phyloP scores from a whole-genome alignment of 2,888 invertebrate species.

The Macroteleia sp. region DNA sequence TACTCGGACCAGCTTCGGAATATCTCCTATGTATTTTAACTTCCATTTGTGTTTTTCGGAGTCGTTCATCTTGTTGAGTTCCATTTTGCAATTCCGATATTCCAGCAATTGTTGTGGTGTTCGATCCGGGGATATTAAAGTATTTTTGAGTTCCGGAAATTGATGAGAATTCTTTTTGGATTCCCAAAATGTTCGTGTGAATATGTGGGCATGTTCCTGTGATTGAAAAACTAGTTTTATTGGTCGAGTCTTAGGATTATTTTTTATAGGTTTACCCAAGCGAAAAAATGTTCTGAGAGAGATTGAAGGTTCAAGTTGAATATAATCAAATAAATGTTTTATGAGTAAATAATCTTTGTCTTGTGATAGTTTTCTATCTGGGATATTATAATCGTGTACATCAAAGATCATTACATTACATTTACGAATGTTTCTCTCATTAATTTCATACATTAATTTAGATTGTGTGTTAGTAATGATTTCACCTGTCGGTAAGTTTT shows the following conservation, averaged over 20 bases:
- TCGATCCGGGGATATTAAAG: neutral
- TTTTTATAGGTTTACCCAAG: neutral
- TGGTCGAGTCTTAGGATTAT: neutral
- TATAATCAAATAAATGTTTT: neutral
- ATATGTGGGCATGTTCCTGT: neutral
- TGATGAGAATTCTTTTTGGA: neutral
- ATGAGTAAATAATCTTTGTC: neutral
- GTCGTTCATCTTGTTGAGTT: neutral
- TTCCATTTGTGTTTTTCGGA: neutral
- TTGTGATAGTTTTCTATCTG: neutral
- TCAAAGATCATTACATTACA: neutral
- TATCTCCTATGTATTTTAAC: neutral
- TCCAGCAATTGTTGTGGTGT: neutral
- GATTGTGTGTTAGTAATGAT: no score
- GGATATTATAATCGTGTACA: neutral
- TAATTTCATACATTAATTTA: neutral
- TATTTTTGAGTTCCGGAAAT: neutral
- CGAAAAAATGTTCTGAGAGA: neutral
- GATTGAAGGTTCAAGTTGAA: neutral
- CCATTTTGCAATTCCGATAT: neutral
- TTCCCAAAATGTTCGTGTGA: neutral
- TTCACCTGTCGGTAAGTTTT: no score
- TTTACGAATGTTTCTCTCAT: neutral
- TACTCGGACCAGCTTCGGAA: neutral
- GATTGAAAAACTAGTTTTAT: neutral